Evolutionary conservation across 2,888 invertebrate species (phyloP), one percentile per base, ranked within the genome.

Genomic region (Microctonus aethiopoides): DNA sequence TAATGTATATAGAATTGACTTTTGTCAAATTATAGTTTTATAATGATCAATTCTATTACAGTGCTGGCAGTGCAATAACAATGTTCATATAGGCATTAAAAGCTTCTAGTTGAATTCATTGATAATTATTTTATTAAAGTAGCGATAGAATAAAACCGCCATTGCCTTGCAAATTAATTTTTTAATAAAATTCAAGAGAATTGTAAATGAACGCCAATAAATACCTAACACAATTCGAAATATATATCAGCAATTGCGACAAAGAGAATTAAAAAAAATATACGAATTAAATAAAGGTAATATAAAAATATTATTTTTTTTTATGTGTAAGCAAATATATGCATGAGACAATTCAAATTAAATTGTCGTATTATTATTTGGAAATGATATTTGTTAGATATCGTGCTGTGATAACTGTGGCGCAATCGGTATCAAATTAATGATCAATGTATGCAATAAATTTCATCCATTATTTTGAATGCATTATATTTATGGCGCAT

Each of bases 381-480:
- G 75, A 77, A 78, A 79, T 72, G 77, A 77, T 76, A 75, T 82
- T 82, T 80, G 75, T 83, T 80, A 78, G 80, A 81, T 80, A 82
- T 84, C 81, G 78, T 84, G 80, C 84, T 84, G 84, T 84, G 84
- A 84, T 84, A 84, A 78, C 76, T 77, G 74, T 79, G 79, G 72
- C 61, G 72, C 75, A 74, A 75, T 76, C 68, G 73, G 77, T 67
- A 72, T 72, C 70, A 75, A 69, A 74, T 74, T 75, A 73, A 74
- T 46, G 54, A 73, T 72, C 56, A 39, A 70, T 46, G 36, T 64
- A 29, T 63, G 57, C 67, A 65, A 52, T 51, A n/a, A 67, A 61
- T 59, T 70, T 56, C 41, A 16, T 65, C 32, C 51, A 62, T 60
- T 67, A 24, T 64, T 41, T 26, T 67, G 36, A 11, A 36, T 60